Conservation (phyloP, 2,113 vertebrate species). For the Carassius auratus region DNA sequence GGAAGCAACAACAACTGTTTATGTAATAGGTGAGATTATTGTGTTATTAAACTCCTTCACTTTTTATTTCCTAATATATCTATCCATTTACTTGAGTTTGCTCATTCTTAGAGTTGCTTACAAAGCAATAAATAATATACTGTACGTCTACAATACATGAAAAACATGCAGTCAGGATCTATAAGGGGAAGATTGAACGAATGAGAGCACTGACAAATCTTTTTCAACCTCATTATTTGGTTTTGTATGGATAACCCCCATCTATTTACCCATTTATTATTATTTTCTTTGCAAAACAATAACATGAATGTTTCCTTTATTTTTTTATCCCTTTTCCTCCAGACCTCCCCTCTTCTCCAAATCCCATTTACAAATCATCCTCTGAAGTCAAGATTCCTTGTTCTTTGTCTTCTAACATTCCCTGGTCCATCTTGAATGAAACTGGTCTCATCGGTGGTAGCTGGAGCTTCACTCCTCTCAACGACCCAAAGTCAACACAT, state of each 20-base stretch:
- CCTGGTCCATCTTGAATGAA: constrained; percentile 53
- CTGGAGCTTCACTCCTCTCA: constrained; percentile 63
- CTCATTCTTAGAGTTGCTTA: neutral
- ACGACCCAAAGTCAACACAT: fast-evolving
- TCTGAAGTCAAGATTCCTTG: constrained; percentile 60
- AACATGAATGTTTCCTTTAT: neutral
- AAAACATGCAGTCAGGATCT: neutral
- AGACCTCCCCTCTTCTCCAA: constrained; percentile 60
- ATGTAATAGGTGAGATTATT: constrained; percentile 66
- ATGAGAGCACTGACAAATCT: neutral
- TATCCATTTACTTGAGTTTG: neutral
- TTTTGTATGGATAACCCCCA: too few species aligned
- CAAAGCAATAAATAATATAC: neutral
- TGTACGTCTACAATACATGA: neutral
- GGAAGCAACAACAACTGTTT: neutral
- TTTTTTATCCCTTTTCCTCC: constrained; percentile 21
- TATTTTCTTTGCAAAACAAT: too few species aligned
- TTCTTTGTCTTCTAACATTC: constrained; percentile 38
- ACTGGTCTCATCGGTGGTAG: constrained; percentile 24
- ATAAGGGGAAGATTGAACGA: neutral
- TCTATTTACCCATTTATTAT: too few species aligned
- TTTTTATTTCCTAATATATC: neutral
- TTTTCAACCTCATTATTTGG: neutral
- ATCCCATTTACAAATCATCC: constrained; percentile 52
- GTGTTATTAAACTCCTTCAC: neutral